These are phyloP conservation scores for Crocidura indochinensis DNA, from an alignment of 2,797 vertebrate species.

Conservation along the genomic window DNA sequence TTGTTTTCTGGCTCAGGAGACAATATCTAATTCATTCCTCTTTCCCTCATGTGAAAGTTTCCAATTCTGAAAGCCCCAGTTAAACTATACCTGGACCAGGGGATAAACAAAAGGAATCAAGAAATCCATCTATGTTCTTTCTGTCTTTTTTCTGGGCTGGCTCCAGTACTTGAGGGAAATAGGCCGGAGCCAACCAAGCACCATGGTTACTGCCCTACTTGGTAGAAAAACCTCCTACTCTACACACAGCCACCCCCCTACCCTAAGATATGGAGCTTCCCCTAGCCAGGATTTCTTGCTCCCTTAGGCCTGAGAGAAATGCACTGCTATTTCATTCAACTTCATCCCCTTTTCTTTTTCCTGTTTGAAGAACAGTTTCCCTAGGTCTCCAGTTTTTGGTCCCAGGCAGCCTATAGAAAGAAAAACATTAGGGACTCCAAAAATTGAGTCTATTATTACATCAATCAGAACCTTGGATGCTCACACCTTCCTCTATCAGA, in stretches of 20 bases:
- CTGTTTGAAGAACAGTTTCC: neutral
- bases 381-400: neutral
- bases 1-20: slow-evolving; percentile 71
- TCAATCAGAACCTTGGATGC: neutral
- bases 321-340: too few species aligned
- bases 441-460: neutral
- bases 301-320: neutral
- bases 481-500: too few species aligned
- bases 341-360: neutral
- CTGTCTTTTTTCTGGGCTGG: neutral
- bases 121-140: slow-evolving; percentile 13
- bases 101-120: slow-evolving; percentile 34
- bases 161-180: neutral
- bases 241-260: neutral
- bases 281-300: neutral
- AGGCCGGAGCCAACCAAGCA: neutral
- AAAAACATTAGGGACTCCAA: neutral
- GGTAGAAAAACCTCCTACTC: neutral
- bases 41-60: slow-evolving; percentile 56
- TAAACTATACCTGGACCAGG: slow-evolving; percentile 30
- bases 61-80: slow-evolving; percentile 44
- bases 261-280: neutral
- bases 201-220: neutral
- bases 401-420: neutral
- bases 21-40: slow-evolving; percentile 58